A percentile compares a stretch with the other conserved stretches of the same genome.
phyloP scores from a whole-genome alignment of 2,113 vertebrate genomes.

The Syngnathus typhle region DNA sequence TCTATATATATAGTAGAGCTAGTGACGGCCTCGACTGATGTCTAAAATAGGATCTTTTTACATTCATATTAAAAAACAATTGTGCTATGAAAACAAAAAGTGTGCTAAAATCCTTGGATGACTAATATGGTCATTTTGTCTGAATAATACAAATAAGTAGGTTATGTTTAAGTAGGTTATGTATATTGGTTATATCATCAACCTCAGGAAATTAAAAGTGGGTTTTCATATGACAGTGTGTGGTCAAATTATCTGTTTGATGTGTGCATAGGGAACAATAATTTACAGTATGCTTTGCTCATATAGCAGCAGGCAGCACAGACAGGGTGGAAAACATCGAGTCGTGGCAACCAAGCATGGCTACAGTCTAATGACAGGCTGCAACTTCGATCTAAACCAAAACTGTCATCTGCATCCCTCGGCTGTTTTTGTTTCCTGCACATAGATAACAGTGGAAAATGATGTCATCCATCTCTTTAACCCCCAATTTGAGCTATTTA shows the following conservation, averaged over 20 bases:
- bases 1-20: conserved; percentile 21
- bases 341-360: conserved; percentile 56
- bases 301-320: conserved; percentile 47
- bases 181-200: not conserved
- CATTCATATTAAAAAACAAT: conserved; percentile 40
- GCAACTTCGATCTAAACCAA: conserved; percentile 39
- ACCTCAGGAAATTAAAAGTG: not conserved
- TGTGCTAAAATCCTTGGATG: conserved; percentile 16
- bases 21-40: conserved; percentile 37
- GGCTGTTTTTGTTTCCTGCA: conserved; percentile 17
- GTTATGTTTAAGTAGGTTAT: conserved; percentile 13
- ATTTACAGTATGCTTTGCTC: conserved; percentile 45
- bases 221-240: not conserved
- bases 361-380: conserved; percentile 60
- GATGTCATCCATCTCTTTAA: conserved; percentile 46
- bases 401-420: conserved; percentile 49
- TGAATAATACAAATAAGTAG: conserved; percentile 24
- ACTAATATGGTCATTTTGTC: conserved; percentile 6
- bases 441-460: conserved; percentile 59
- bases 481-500: conserved; percentile 38
- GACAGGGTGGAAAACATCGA: conserved; percentile 60
- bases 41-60: conserved; percentile 38
- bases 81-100: conserved; percentile 23
- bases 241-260: conserved; percentile 52
- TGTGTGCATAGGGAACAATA: conserved; percentile 55